A percentile compares a stretch with the other conserved stretches of the same genome.
Conservation (phyloP, 2,113 vertebrate genomes). For the Lota lota region DNA sequence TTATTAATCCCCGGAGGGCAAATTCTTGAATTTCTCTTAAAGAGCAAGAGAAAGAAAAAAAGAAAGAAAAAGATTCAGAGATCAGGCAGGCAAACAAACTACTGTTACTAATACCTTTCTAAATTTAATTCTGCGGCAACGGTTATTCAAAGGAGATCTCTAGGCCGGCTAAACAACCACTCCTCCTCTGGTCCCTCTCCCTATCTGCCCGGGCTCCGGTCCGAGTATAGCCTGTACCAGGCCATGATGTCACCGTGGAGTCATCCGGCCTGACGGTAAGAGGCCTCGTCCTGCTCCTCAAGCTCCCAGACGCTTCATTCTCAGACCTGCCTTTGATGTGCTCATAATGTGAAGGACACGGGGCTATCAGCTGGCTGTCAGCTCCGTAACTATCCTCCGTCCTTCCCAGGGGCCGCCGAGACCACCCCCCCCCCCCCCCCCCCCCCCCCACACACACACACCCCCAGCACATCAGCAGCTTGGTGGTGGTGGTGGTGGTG, state of each 20-base stretch:
- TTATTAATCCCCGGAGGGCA: too few relatives aligned
- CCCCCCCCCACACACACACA: constrained; percentile 45
- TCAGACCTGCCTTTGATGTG: constrained; percentile 76
- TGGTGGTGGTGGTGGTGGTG: constrained; percentile 74
- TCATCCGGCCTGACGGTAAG: constrained; percentile 55
- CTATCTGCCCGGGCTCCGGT: too few relatives aligned
- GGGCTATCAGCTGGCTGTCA: constrained; percentile 83
- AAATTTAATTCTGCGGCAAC: too few relatives aligned
- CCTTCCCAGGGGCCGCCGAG: constrained; percentile 11
- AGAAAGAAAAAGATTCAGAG: neutral
- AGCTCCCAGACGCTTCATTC: constrained; percentile 41
- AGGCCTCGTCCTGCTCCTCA: constrained; percentile 58
- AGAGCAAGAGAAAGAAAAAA: too few relatives aligned
- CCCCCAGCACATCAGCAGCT: too few relatives aligned
- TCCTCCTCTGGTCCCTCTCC: too few relatives aligned
- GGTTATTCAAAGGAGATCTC: neutral
- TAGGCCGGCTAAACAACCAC: too few relatives aligned
- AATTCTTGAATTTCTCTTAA: too few relatives aligned
- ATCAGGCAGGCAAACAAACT: constrained; percentile 35
- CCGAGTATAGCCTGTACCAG: too few relatives aligned
- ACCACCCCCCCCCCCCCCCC: neutral
- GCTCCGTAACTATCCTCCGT: constrained; percentile 76
- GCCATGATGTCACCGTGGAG: too few relatives aligned
- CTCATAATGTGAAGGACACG: constrained; percentile 75
- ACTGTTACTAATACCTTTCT: neutral